Conservation (phyloP, 2,888 invertebrate genomes). For the Chirona hameri region DNA sequence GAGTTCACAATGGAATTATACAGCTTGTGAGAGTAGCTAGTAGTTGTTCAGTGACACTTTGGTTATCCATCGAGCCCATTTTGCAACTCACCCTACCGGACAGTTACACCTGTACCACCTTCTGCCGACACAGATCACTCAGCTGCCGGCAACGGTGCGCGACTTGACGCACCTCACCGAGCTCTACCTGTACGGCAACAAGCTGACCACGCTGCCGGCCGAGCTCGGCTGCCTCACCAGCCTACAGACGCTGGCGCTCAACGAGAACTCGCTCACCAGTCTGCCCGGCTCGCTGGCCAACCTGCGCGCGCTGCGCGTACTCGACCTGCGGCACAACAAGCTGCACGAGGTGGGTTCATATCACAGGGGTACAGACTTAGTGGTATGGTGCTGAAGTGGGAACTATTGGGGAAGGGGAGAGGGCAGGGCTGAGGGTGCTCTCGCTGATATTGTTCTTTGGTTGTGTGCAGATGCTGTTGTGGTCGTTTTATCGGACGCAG, state of each 20-base stretch:
- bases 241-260: slow-evolving; percentile 87
- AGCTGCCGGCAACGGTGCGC: slow-evolving; percentile 80
- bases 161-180: slow-evolving; percentile 88
- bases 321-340: slow-evolving; percentile 97
- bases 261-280: slow-evolving; percentile 96
- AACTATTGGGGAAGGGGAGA: not conserved
- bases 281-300: slow-evolving; percentile 88
- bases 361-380: not conserved
- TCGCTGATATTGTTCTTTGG: too few relatives aligned
- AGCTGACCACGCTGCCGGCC: slow-evolving; percentile 80
- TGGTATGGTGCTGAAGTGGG: not conserved
- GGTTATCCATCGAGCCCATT: not conserved
- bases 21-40: not conserved
- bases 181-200: slow-evolving; percentile 97
- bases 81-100: not conserved
- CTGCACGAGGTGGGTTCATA: slow-evolving; percentile 63
- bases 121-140: slow-evolving; percentile 61
- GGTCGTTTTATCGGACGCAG: too few relatives aligned
- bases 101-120: not conserved
- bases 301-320: slow-evolving; percentile 79
- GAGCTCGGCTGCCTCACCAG: slow-evolving; percentile 82
- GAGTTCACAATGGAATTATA: not conserved
- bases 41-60: not conserved
- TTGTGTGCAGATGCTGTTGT: too few relatives aligned
- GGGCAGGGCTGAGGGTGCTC: not conserved